A percentile compares a stretch with the other conserved stretches of the same genome.
These are phyloP conservation scores for Hormaphis cornu DNA, from an alignment of 1,140 invertebrate genomes.

Conservation along the genomic window DNA sequence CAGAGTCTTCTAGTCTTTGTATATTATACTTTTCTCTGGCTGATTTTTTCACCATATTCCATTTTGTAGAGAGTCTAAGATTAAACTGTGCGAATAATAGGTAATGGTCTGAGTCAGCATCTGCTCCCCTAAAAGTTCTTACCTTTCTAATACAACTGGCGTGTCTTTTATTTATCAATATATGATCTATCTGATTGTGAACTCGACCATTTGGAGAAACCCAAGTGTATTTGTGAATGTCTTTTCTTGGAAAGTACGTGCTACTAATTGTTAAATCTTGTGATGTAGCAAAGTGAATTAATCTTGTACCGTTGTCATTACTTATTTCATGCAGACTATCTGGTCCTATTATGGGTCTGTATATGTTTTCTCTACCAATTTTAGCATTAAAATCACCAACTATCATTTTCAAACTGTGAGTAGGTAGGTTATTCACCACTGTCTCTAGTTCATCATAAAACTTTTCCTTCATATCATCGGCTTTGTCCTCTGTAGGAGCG, in stretches of 20 bases:
- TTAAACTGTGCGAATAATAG: constrained; percentile 16
- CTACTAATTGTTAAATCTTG: constrained; percentile 3
- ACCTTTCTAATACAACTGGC: constrained; percentile 23
- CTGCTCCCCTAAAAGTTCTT: constrained; percentile 31
- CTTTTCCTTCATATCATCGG: constrained; percentile 31
- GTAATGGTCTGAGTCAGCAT: constrained; percentile 24
- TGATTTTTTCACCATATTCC: neutral
- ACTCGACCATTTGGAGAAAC: constrained; percentile 33
- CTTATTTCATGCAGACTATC: constrained; percentile 29
- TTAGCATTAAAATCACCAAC: constrained; percentile 35
- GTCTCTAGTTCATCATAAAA: constrained; percentile 33
- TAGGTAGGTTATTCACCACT: neutral
- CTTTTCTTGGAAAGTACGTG: constrained; percentile 35
- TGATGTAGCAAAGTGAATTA: constrained; percentile 27
- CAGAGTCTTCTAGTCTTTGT: neutral
- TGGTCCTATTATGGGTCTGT: constrained; percentile 4
- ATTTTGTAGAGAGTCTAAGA: constrained; percentile 10
- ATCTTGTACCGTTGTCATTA: constrained; percentile 35
- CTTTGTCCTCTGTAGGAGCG: constrained; percentile 33
- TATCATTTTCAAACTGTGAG: constrained; percentile 33
- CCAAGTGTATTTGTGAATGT: constrained; percentile 37
- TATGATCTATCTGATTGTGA: constrained; percentile 35
- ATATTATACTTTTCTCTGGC: neutral
- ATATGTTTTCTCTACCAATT: constrained; percentile 14
- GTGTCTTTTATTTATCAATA: constrained; percentile 26